Evolutionary conservation across 92 coral and sea anemone species (phyloP).

Genomic region (Actinostola sp.): DNA sequence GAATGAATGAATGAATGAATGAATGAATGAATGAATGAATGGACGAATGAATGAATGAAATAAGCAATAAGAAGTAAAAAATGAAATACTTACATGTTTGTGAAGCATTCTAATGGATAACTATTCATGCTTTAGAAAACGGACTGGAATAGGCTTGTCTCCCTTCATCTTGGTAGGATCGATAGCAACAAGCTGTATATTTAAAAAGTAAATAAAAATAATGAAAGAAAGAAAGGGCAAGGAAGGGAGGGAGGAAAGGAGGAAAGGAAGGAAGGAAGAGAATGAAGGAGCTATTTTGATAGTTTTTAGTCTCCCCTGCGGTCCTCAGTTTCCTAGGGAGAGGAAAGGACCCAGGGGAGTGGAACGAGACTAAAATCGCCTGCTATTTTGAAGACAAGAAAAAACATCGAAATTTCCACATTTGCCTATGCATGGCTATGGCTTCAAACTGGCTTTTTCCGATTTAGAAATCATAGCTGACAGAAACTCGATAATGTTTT

Average conservation of each 20-base stretch:
- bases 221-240: not conserved
- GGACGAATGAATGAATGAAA: not conserved
- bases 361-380: too few species aligned
- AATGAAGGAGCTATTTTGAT: not conserved
- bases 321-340: too few species aligned
- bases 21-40: not conserved
- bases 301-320: too few species aligned
- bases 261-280: not conserved
- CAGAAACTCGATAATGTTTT: too few species aligned
- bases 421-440: too few species aligned
- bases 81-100: not conserved
- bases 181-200: slow-evolving; percentile 28
- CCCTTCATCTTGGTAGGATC: slow-evolving; percentile 51
- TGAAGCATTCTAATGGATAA: not conserved
- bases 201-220: not conserved
- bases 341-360: too few species aligned
- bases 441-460: too few species aligned
- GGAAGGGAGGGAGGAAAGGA: not conserved
- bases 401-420: too few species aligned
- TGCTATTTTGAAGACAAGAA: too few species aligned
- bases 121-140: slow-evolving; percentile 35
- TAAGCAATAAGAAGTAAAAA: not conserved
- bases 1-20: not conserved
- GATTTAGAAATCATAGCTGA: too few species aligned
- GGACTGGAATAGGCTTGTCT: slow-evolving; percentile 53